These are phyloP conservation scores for Phylloscopus trochilus DNA, from an alignment of 2,113 vertebrate genomes.

Conservation along the genomic window DNA sequence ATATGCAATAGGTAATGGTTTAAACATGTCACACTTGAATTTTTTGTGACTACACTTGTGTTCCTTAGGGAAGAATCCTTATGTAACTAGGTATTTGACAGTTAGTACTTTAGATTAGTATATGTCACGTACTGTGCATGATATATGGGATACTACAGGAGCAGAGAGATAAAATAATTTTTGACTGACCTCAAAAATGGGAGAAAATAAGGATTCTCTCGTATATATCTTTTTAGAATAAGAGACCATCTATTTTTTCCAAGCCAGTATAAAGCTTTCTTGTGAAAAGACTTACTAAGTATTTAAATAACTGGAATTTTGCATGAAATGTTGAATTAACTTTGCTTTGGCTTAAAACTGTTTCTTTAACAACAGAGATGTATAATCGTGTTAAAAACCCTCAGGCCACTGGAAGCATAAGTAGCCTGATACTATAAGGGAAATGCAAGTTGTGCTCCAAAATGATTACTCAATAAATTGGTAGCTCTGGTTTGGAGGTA, in stretches of 20 bases:
- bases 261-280: background rate
- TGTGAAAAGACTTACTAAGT: background rate
- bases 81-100: background rate
- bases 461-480: background rate
- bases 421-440: background rate
- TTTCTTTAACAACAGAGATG: background rate
- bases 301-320: background rate
- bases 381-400: background rate
- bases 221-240: background rate
- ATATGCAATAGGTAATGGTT: background rate
- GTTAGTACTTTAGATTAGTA: background rate
- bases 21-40: background rate
- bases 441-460: background rate
- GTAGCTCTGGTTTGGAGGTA: background rate
- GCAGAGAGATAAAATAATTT: background rate
- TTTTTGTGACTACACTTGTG: background rate
- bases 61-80: background rate
- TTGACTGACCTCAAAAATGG: background rate
- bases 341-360: background rate
- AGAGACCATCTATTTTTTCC: background rate
- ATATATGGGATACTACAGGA: background rate
- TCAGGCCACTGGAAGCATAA: background rate
- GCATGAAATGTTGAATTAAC: background rate
- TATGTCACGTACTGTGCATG: background rate
- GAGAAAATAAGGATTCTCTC: background rate